Evolutionary conservation across 2,113 vertebrate species (phyloP).

Genomic region (Aepyceros melampus): DNA sequence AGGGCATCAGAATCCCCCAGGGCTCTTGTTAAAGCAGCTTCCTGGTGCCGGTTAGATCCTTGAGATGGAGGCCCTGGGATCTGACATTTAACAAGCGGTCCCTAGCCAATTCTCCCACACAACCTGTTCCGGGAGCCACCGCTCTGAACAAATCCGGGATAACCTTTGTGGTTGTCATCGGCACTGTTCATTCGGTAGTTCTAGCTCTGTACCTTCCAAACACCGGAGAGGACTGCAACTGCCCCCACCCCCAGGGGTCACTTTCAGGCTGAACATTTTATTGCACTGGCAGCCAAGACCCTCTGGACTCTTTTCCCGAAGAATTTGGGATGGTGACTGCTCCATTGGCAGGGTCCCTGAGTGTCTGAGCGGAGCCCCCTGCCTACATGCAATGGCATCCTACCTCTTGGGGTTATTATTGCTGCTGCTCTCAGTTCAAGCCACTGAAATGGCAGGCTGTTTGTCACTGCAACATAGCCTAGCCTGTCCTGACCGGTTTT

Average conservation of each 20-base stretch:
- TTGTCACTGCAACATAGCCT: background rate
- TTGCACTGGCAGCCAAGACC: background rate
- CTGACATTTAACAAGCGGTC: background rate
- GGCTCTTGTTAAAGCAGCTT: background rate
- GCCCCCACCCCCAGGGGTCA: background rate
- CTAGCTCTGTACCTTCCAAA: background rate
- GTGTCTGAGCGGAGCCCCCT: background rate
- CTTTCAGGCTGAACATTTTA: background rate
- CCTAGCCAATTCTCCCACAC: background rate
- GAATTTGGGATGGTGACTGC: background rate
- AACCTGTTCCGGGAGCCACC: background rate
- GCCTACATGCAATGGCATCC: fast-evolving
- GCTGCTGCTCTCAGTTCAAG: background rate
- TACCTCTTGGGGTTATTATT: background rate
- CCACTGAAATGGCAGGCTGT: background rate
- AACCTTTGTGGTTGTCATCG: fast-evolving
- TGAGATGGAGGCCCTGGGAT: background rate
- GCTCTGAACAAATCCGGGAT: background rate
- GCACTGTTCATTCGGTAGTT: background rate
- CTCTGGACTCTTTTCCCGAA: background rate
- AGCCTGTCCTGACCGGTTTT: background rate
- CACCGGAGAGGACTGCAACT: background rate
- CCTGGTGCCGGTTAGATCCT: background rate
- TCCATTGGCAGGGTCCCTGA: background rate
- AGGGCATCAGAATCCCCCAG: no score